Conservation (phyloP, 2,797 vertebrate genomes). For the Limnodromus scolopaceus region DNA sequence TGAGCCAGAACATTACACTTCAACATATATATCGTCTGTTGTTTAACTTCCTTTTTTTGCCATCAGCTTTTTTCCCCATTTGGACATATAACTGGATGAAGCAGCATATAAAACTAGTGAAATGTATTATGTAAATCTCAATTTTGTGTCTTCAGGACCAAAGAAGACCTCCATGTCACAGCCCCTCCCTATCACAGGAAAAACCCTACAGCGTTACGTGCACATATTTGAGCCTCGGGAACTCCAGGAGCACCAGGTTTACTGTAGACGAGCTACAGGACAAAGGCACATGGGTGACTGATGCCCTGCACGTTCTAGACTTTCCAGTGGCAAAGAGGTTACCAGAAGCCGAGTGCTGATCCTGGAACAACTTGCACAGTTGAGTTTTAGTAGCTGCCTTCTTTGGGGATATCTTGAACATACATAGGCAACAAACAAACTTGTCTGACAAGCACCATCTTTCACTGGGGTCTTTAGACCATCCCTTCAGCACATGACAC, state of each 20-base stretch:
- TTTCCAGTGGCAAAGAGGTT: neutral
- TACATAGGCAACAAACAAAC: neutral
- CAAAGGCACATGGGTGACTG: neutral
- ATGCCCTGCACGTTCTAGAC: neutral
- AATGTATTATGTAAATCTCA: neutral
- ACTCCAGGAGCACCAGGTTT: neutral
- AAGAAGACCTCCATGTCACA: fast-evolving
- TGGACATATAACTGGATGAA: neutral
- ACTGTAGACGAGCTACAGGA: neutral
- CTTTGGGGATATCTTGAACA: fast-evolving
- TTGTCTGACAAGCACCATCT: too few relatives aligned
- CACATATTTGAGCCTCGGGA: neutral
- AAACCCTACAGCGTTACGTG: neutral
- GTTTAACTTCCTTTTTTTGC: neutral
- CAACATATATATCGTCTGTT: neutral
- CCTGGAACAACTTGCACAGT: neutral
- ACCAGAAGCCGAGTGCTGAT: neutral
- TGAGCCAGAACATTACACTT: neutral
- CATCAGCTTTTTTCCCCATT: neutral
- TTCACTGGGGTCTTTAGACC: neutral
- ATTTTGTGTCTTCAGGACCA: neutral
- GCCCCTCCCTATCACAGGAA: neutral
- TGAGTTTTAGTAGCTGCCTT: neutral
- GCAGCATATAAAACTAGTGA: neutral
- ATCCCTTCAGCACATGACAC: neutral